Evolutionary conservation across 2,888 invertebrate genomes (phyloP).

Genomic region (Sphecodes monilicornis): DNA sequence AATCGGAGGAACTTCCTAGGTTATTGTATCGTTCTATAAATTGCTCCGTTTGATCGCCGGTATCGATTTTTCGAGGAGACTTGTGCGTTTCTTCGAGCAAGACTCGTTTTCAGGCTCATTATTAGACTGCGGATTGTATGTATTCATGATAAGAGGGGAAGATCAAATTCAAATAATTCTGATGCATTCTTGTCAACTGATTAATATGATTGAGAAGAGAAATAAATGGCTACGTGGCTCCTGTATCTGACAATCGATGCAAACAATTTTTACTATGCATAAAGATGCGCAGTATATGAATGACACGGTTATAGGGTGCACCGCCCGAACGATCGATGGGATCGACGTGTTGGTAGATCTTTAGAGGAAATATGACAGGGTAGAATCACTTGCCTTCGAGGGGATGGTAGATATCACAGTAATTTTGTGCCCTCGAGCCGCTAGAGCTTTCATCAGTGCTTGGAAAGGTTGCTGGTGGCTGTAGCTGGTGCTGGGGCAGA

Average conservation of each 20-base stretch:
- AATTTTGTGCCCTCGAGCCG: conserved; percentile 75
- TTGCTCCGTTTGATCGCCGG: neutral
- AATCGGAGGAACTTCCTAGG: neutral
- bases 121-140: neutral
- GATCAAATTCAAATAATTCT: too few species aligned
- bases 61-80: neutral
- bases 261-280: too few species aligned
- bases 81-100: neutral
- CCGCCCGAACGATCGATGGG: neutral
- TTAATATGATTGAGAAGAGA: too few species aligned
- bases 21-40: conserved; percentile 22
- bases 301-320: neutral
- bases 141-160: too few species aligned
- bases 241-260: neutral
- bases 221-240: too few species aligned
- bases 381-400: conserved; percentile 71
- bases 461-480: conserved; percentile 82
- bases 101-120: neutral
- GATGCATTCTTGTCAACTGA: too few species aligned
- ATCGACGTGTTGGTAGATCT: neutral
- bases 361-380: neutral
- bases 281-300: neutral
- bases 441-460: conserved; percentile 79
- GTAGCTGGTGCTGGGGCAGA: conserved; percentile 80
- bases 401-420: conserved; percentile 79